These are phyloP conservation scores for Adelphocoris suturalis DNA, from an alignment of 2,888 invertebrate species.

Conservation along the genomic window DNA sequence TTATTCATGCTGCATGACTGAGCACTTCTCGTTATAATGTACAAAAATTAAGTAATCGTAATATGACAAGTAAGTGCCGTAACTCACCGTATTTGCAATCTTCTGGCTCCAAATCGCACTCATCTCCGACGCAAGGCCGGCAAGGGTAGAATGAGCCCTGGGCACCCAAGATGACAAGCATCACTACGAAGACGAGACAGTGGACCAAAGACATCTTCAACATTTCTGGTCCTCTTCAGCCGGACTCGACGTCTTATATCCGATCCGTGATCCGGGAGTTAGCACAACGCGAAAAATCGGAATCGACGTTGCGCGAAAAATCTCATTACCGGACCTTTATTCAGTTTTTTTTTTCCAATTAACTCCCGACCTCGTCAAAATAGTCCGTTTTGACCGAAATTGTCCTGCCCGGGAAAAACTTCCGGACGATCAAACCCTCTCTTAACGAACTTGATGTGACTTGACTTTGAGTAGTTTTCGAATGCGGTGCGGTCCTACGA, in stretches of 20 bases:
- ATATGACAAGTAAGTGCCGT: too few relatives aligned
- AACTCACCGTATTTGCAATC: constrained; percentile 59
- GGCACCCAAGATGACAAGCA: not conserved
- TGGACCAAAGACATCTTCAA: not conserved
- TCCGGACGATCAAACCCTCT: not conserved
- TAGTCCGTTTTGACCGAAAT: not conserved
- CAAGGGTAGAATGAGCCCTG: constrained; percentile 75
- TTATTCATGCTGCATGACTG: too few relatives aligned
- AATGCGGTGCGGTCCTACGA: not conserved
- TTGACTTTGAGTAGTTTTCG: not conserved
- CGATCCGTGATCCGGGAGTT: not conserved
- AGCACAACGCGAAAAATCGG: too few relatives aligned
- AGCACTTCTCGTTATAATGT: too few relatives aligned
- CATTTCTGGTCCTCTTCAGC: not conserved
- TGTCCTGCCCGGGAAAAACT: not conserved
- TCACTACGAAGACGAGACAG: constrained; percentile 71
- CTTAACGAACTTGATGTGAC: too few relatives aligned
- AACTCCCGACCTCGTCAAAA: too few relatives aligned
- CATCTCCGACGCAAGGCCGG: constrained; percentile 73
- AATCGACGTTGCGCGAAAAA: constrained; percentile 3
- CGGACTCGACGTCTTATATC: not conserved
- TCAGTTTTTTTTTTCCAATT: constrained; percentile 21
- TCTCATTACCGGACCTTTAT: constrained; percentile 42
- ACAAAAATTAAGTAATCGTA: too few relatives aligned
- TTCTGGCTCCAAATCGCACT: constrained; percentile 69